Conservation (phyloP, 2,888 invertebrate genomes). For the Troides oblongomaculatus region DNA sequence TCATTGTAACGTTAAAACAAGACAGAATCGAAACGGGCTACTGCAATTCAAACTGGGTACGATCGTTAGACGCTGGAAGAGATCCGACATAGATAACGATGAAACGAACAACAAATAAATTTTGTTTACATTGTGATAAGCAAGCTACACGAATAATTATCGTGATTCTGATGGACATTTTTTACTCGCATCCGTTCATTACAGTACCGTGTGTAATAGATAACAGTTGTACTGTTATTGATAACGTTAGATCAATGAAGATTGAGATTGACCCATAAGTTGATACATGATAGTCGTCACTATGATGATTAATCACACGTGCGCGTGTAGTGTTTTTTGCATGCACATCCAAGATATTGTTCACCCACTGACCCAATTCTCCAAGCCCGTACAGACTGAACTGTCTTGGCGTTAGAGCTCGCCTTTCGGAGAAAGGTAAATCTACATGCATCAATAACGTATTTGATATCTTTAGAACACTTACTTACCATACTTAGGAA, state of each 20-base stretch:
- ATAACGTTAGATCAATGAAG: constrained; percentile 26
- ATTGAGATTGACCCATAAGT: constrained; percentile 23
- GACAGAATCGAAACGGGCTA: neutral
- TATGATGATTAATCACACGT: constrained; percentile 24
- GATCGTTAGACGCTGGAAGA: constrained; percentile 13
- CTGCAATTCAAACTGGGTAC: constrained; percentile 5
- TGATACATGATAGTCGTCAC: constrained; percentile 18
- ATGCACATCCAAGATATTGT: constrained; percentile 60
- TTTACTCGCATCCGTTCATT: constrained; percentile 43
- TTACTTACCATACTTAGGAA: neutral
- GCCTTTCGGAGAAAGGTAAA: constrained; percentile 51
- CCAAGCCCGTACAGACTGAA: constrained; percentile 72
- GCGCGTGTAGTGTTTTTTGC: constrained; percentile 41
- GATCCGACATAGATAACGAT: constrained; percentile 25
- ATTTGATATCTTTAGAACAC: constrained; percentile 32
- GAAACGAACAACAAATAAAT: constrained; percentile 32
- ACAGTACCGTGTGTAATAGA: constrained; percentile 30
- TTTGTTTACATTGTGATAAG: constrained; percentile 53
- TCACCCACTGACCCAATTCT: constrained; percentile 74
- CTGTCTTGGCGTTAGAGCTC: constrained; percentile 69
- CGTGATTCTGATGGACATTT: constrained; percentile 40
- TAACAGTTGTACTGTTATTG: constrained; percentile 26
- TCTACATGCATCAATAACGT: constrained; percentile 37
- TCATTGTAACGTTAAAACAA: constrained; percentile 14
- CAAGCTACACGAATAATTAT: constrained; percentile 48